Evolutionary conservation across 1,140 invertebrate genomes (phyloP), one percentile per base, ranked within the genome.

Genomic region (Polypedilum pembai): DNA sequence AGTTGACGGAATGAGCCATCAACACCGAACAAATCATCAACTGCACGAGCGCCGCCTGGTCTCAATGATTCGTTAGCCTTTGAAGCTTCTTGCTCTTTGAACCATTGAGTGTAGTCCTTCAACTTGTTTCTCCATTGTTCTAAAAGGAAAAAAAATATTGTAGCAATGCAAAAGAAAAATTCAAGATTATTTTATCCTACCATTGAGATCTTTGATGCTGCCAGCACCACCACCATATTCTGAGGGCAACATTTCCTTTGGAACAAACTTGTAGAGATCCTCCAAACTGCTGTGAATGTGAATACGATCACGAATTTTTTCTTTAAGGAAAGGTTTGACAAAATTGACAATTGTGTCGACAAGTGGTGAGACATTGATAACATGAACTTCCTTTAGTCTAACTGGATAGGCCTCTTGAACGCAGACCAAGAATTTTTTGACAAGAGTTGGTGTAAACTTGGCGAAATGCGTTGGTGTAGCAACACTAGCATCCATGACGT

Each of bases 381-480:
- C 88, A 79, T 94, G 92, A 40, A 94, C 90, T 81, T 92, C 90
- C 78, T 94, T 94, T 63, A 94, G 82, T 79, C 93, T 92, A 0
- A 94, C 90, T 0, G 92, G 92, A 80, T 93, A 94, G 0, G 91
- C 92, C 83, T 94, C 88, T 82, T 93, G 91, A 0, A 92, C 89
- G 79, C 90, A 91, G 41, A 92, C 88, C 77, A 94, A 84, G 80
- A 93, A 93, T 79, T 93, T 93, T 82, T 92, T 93, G 12, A 92
- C 86, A 33, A 90, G 79, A 0, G 87, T 81, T 3, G 91, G 91
- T 0, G 91, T 91, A 75, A 93, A 87, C 81, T 91, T 92, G 17
- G 90, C 86, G 77, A 93, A 91, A 78, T 93, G 87, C 1, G 86
- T 83, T 0, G 91, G 87, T 0, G 90, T 91, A 0, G 90, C 89